Conservation (phyloP, 1,140 invertebrate species). For the Drosophila chauvacae region DNA sequence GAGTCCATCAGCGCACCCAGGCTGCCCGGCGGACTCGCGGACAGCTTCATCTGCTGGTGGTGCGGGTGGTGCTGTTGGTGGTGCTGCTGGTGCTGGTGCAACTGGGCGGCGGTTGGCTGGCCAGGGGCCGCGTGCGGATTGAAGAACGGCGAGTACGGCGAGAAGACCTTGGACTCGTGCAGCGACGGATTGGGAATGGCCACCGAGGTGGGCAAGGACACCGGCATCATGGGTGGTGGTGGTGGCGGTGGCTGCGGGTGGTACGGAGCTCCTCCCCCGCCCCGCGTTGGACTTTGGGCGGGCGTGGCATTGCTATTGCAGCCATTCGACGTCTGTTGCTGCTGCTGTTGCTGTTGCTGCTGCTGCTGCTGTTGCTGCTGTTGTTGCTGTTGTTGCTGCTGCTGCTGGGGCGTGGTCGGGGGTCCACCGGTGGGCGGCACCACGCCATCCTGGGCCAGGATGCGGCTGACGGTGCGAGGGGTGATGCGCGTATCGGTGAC, state of each 20-base stretch:
- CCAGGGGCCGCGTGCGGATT: constrained; percentile 85
- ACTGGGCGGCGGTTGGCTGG: constrained; percentile 81
- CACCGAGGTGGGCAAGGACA: constrained; percentile 95
- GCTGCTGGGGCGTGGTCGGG: constrained; percentile 35
- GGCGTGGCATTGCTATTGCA: constrained; percentile 76
- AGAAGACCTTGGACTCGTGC: constrained; percentile 97
- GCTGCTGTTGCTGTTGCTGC: constrained; percentile 53
- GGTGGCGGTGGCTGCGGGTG: constrained; percentile 90
- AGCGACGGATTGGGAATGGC: constrained; percentile 98
- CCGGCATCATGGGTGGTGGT: constrained; percentile 86
- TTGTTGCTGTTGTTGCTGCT: constrained; percentile 48
- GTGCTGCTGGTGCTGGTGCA: constrained; percentile 77
- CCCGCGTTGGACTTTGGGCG: constrained; percentile 88
- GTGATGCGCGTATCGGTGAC: constrained; percentile 98
- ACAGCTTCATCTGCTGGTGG: constrained; percentile 84
- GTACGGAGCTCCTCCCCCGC: constrained; percentile 79
- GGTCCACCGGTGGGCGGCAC: constrained; percentile 85
- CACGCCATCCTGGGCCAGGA: constrained; percentile 92
- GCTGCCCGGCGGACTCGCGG: constrained; percentile 86
- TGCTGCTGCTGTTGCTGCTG: constrained; percentile 47
- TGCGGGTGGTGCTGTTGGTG: constrained; percentile 67
- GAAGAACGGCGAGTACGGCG: constrained; percentile 95
- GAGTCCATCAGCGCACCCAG: constrained; percentile 88
- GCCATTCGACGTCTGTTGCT: constrained; percentile 44
- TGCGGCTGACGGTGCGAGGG: constrained; percentile 94